Evolutionary conservation across 23 tunicate genomes (phyloP).

Genomic region (Styela plicata): DNA sequence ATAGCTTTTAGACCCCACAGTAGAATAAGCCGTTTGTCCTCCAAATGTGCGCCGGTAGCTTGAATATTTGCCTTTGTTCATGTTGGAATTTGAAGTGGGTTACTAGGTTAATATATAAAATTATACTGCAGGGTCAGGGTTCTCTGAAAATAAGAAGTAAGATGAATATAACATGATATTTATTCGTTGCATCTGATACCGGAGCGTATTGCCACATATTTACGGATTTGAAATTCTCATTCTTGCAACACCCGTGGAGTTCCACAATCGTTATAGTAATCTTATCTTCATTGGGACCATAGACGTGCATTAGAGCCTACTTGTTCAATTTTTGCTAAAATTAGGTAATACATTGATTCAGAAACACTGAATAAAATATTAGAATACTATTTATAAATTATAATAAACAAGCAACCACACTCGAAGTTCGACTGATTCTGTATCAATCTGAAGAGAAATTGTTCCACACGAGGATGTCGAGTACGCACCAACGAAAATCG

Average conservation of each 20-base stretch:
- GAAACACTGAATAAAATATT: no score
- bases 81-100: conserved; percentile 6
- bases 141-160: not conserved
- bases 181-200: not conserved
- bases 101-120: not conserved
- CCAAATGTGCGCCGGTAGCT: conserved; percentile 96
- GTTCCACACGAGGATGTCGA: no score
- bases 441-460: no score
- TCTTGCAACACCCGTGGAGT: not conserved
- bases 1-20: conserved; percentile 68
- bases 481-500: no score
- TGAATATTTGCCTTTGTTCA: conserved; percentile 47
- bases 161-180: no score
- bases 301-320: no score
- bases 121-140: not conserved
- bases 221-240: not conserved
- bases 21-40: conserved; percentile 86
- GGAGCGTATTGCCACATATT: not conserved
- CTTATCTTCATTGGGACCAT: no score
- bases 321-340: no score
- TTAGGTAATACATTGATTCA: no score
- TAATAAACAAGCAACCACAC: no score
- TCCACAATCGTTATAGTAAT: not conserved
- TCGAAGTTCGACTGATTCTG: no score
- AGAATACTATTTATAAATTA: no score